A percentile compares a stretch with the other conserved stretches of the same genome.
Conservation (phyloP, 1,140 invertebrate species). For the Belonocnema kinseyi region DNA sequence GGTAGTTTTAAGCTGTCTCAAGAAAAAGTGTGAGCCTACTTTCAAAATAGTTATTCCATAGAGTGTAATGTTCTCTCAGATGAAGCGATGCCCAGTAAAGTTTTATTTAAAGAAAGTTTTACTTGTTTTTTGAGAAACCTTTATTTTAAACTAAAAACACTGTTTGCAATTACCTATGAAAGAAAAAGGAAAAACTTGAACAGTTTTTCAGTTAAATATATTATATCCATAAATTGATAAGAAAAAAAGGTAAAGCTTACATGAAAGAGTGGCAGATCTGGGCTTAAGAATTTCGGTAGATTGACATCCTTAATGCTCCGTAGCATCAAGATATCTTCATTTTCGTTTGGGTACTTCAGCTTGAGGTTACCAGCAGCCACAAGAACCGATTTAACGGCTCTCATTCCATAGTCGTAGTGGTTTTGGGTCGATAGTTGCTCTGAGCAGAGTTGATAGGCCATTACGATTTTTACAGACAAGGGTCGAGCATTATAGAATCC, state of each 20-base stretch:
- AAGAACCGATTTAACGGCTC: constrained; percentile 92
- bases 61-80: too few relatives aligned
- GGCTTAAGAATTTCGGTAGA: constrained; percentile 92
- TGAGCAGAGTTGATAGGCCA: constrained; percentile 94
- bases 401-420: constrained; percentile 97
- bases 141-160: too few relatives aligned
- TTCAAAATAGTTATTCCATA: too few relatives aligned
- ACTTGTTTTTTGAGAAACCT: too few relatives aligned
- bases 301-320: constrained; percentile 96
- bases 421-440: constrained; percentile 96
- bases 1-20: too few relatives aligned
- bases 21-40: too few relatives aligned
- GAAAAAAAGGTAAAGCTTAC: constrained; percentile 59
- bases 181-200: too few relatives aligned
- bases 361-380: constrained; percentile 93
- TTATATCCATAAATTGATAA: too few relatives aligned
- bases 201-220: too few relatives aligned
- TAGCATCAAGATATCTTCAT: constrained; percentile 88
- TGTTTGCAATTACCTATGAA: too few relatives aligned
- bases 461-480: constrained; percentile 95
- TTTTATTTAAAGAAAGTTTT: too few relatives aligned
- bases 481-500: constrained; percentile 94
- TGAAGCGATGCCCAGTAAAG: too few relatives aligned
- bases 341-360: constrained; percentile 90
- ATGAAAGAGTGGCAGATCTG: constrained; percentile 91